Conservation (phyloP, 2,797 vertebrate species). For the Neosilurus mollespiculum region DNA sequence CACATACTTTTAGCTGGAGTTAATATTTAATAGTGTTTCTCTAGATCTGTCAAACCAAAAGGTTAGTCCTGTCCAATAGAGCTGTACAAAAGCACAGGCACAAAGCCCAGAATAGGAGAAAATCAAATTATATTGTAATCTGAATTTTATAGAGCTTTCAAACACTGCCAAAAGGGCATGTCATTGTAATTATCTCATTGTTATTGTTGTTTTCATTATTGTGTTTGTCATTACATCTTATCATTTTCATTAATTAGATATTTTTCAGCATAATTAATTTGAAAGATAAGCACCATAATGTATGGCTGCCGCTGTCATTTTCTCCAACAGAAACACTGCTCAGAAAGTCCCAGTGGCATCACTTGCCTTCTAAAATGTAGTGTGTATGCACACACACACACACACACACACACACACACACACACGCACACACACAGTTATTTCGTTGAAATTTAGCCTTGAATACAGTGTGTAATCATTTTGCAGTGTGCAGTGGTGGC, state of each 20-base stretch:
- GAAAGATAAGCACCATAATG: background rate
- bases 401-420: no score
- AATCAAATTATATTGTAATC: constrained; percentile 27
- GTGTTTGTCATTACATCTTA: constrained; percentile 16
- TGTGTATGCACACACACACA: no score
- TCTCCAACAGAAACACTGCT: background rate
- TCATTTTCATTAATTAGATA: constrained; percentile 6
- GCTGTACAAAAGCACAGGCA: constrained; percentile 30
- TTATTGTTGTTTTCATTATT: constrained; percentile 21
- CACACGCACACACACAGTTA: no score
- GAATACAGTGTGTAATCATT: no score
- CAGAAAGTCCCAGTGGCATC: background rate
- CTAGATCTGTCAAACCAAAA: constrained; percentile 41
- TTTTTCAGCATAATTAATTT: constrained; percentile 8
- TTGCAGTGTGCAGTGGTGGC: no score
- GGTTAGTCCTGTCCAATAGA: constrained; percentile 27
- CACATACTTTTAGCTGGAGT: constrained; percentile 25
- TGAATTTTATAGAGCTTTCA: constrained; percentile 12
- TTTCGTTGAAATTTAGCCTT: no score
- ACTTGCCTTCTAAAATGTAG: no score
- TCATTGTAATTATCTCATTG: constrained; percentile 34
- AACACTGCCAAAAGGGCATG: constrained; percentile 23
- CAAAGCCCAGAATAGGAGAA: constrained; percentile 29
- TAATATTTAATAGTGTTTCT: constrained; percentile 48
- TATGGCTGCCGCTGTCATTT: background rate